Base-by-base conservation (phyloP, 1,140 invertebrate species). In the Ridgeia piscesae region DNA sequence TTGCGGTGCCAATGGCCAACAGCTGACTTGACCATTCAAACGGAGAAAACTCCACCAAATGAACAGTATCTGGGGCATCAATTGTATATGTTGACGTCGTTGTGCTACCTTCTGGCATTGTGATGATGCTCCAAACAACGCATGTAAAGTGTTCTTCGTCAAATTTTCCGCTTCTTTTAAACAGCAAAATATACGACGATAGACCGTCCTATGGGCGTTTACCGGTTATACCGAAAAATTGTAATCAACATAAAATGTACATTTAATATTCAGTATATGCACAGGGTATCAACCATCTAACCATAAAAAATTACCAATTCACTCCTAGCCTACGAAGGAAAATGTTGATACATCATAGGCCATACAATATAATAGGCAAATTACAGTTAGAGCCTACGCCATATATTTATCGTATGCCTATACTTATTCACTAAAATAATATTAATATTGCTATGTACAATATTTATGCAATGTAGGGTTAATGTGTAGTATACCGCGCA, bases 21-120 rank as follows among this genome's bases (percentile, higher is more conserved):
- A 95, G 92, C 35, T 94, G 93, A 58, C 94, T 94, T 31, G 94
- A 94, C 94, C 94, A 94, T 92, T 95, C 94, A 89, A 94, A 95
- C 6, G 94, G 94, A 91, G 94, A 94, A 94, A 95, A 95, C 93
- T 95, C 95, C 90, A 95, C 94, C 93, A 94, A 93, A 89, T 94
- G 94, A 27, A 94, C 94, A 88, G 94, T 93, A 91, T 95, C 95
- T 33, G 35, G 88, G 27, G 34, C 34, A 48, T 91, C 91, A 33
- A 91, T 33, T 8, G 34, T 21, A n/a, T 91, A 91, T 21, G 58
- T 17, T 27, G 58, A 77, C 27, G 58, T 77, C 27, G 11, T 77
- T 77, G 58, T 77, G 17, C 58, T 77, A 77, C 58, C 58, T 77
- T 77, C 58, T 31, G 58, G 58, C 58, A 77, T 77, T 77, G 17